These are phyloP conservation scores for Saturnia pavonia DNA, from an alignment of 2,888 invertebrate species.

Conservation along the genomic window DNA sequence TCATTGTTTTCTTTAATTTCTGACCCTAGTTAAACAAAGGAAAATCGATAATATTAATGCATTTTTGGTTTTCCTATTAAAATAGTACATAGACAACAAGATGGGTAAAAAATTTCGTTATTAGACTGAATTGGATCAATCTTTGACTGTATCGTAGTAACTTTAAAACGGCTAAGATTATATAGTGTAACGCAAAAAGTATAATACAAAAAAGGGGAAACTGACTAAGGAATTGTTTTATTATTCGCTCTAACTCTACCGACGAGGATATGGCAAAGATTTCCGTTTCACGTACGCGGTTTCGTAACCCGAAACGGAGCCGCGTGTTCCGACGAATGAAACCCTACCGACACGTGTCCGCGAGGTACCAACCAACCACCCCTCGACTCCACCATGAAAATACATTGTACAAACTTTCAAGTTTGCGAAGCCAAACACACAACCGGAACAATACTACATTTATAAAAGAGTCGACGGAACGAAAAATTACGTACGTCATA, in stretches of 20 bases:
- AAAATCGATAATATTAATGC: too few relatives aligned
- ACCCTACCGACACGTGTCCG: slow-evolving; percentile 49
- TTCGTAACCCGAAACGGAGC: slow-evolving; percentile 54
- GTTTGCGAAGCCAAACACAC: slow-evolving; percentile 29
- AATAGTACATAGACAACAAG: too few relatives aligned
- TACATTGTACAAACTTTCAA: slow-evolving; percentile 21
- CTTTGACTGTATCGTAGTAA: not conserved
- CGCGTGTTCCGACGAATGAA: slow-evolving; percentile 66
- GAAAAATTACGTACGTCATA: not conserved
- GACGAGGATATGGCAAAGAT: slow-evolving; percentile 50
- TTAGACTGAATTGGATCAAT: not conserved
- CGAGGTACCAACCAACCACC: slow-evolving; percentile 37
- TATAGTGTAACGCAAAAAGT: not conserved
- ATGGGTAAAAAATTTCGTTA: not conserved
- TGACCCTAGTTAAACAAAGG: too few relatives aligned
- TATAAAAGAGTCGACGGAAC: not conserved
- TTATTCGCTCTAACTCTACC: slow-evolving; percentile 26
- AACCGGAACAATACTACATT: slow-evolving; percentile 7
- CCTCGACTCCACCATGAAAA: slow-evolving; percentile 32
- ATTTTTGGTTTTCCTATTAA: too few relatives aligned
- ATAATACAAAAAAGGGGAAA: not conserved
- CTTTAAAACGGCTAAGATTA: not conserved
- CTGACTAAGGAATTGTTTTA: not conserved
- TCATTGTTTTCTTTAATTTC: too few relatives aligned
- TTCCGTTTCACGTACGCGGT: slow-evolving; percentile 61